Evolutionary conservation across 2,113 vertebrate species (phyloP), one percentile per base, ranked within the genome.

Genomic region (Hyperopisus bebe): DNA sequence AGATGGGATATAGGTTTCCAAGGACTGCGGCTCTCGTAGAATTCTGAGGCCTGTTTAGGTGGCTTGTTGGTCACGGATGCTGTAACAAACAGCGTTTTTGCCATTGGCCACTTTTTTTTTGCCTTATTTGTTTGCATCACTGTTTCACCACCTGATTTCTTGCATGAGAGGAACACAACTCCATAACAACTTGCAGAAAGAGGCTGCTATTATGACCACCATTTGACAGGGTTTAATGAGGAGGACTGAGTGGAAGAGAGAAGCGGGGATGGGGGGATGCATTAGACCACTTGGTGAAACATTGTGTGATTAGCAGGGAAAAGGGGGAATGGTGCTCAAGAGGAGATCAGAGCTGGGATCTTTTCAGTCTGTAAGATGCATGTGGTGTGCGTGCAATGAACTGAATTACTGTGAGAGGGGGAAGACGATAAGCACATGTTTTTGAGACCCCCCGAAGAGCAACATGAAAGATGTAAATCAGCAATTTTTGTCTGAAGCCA

Each of bases 291-390:
- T 35, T 47, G 44, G 21, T 27, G 44, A 66, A 42, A 42, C 42
- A 51, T 90, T n/a, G 27, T 48, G 35, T 83, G 86, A 58, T 53
- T 90, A 47, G 19, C 48, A 50, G 62, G 88, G 70, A 51, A 47
- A 48, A 80, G 62, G 27, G 46, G 46, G 31, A 35, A 53, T 21
- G 31, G 27, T 77, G 17, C 11, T 24, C 35, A 83, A 85, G 62
- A 86, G 27, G 84, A 90, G 77, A 90, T 89, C 89, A 89, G 55
- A 86, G 89, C 24, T 53, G 51, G 84, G 84, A 87, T 90, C 85
- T 62, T 47, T 70, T 83, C 84, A 74, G 84, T 47, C 89, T 53
- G 27, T 27, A 77, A 85, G 84, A 50, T 90, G 89, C 86, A 87
- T 87, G 58, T 27, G 86, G 66, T 51, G 27, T 53, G 24, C 27